Conservation (phyloP, 2,888 invertebrate species). For the Norana najaformis region DNA sequence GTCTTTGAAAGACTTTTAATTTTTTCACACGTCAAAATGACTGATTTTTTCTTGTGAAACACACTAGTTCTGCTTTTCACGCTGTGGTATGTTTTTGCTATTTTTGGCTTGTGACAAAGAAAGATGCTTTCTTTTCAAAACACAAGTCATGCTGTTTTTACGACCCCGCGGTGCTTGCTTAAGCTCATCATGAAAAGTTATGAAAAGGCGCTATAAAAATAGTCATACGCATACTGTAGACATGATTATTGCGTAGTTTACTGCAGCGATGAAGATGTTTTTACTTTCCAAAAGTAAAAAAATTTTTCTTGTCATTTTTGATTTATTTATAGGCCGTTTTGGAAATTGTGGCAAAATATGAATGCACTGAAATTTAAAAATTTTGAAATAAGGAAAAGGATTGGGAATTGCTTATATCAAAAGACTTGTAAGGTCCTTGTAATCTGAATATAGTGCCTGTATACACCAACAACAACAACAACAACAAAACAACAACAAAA, state of each 20-base stretch:
- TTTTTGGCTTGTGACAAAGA: background rate
- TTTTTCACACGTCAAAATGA: background rate
- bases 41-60: background rate
- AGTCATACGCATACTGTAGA: too few species aligned
- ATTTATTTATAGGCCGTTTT: background rate
- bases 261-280: too few species aligned
- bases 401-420: background rate
- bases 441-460: too few species aligned
- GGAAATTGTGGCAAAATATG: background rate
- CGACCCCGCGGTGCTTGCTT: background rate
- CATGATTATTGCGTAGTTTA: too few species aligned
- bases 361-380: background rate
- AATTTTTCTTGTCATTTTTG: background rate
- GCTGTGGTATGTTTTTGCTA: background rate
- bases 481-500: too few species aligned
- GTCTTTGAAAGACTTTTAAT: background rate
- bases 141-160: background rate
- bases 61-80: background rate
- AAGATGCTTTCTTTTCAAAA: background rate
- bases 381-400: background rate
- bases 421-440: too few species aligned
- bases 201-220: too few species aligned
- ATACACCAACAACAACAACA: too few species aligned
- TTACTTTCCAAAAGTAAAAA: too few species aligned
- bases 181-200: background rate